Conservation (phyloP, 2,888 invertebrate genomes). For the Taphrorychus bicolor region DNA sequence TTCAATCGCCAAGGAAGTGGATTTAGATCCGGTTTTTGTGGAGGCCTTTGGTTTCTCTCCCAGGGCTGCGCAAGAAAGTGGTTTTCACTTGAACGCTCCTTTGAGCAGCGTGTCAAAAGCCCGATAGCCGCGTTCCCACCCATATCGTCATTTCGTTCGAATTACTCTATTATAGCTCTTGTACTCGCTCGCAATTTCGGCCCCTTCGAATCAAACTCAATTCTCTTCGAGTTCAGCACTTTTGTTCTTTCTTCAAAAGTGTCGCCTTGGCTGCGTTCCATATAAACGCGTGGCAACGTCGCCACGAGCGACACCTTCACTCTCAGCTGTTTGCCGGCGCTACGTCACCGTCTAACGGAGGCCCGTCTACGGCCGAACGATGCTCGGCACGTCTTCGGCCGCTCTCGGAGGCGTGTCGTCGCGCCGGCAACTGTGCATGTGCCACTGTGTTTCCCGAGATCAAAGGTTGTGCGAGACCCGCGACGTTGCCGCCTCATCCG, state of each 20-base stretch:
- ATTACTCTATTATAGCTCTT: too few relatives aligned
- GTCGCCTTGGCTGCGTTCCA: too few relatives aligned
- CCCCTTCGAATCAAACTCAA: too few relatives aligned
- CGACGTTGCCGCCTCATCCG: neutral
- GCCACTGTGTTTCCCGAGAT: slow-evolving; percentile 8
- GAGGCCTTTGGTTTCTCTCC: too few relatives aligned
- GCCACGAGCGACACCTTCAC: slow-evolving; percentile 8
- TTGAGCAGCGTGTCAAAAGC: neutral
- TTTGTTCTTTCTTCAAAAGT: neutral
- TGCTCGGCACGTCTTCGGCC: neutral
- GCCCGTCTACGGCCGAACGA: neutral
- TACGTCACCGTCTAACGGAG: slow-evolving; percentile 8
- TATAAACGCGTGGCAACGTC: neutral
- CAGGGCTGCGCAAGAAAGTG: neutral
- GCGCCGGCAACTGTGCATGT: neutral
- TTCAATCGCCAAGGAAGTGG: too few relatives aligned
- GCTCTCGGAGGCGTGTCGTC: too few relatives aligned
- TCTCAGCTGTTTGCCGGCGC: slow-evolving; percentile 8
- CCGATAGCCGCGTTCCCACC: neutral
- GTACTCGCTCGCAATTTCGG: too few relatives aligned
- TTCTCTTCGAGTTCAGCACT: neutral
- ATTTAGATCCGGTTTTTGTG: neutral
- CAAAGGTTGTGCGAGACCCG: neutral
- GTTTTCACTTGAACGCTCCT: neutral
- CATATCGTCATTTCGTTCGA: too few relatives aligned